Percentiles rank a stretch among this genome's conserved stretches.
Evolutionary conservation across 37 sponge, comb jelly and placozoan genomes (phyloP).

Genomic region (Haliclona indistincta): DNA sequence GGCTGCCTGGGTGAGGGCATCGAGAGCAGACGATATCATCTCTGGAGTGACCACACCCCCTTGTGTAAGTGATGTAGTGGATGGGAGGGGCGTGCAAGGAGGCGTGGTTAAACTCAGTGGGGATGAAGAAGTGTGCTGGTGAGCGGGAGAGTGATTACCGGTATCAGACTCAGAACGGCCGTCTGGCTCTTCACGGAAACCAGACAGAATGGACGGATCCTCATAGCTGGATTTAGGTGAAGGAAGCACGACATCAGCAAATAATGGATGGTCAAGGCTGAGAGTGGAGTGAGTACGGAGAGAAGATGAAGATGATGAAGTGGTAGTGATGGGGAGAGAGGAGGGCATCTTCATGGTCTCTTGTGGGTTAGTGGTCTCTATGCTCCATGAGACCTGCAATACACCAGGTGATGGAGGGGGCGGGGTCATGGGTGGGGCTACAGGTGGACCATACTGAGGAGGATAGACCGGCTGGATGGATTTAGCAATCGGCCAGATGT

Average conservation of each 20-base stretch:
- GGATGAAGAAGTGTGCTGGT: not conserved
- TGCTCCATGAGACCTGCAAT: conserved; percentile 6
- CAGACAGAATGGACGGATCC: not conserved
- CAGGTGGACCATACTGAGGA: not conserved
- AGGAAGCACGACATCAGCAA: not conserved
- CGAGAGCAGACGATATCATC: conserved; percentile 51
- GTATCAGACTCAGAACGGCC: conserved; percentile 50
- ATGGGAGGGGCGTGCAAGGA: conserved; percentile 39
- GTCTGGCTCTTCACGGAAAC: conserved; percentile 44
- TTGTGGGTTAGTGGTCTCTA: not conserved
- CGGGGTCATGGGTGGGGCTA: not conserved
- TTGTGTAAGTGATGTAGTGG: not conserved
- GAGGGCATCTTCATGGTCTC: no score
- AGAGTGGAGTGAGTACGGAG: not conserved
- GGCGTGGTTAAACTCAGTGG: conserved; percentile 23
- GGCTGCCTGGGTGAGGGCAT: conserved; percentile 22
- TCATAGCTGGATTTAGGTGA: no score
- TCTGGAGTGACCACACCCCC: conserved; percentile 31
- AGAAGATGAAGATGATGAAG: not conserved
- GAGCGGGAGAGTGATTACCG: not conserved
- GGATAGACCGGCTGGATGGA: not conserved
- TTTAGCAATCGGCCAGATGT: conserved; percentile 47
- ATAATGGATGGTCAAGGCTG: not conserved
- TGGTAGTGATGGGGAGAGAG: not conserved
- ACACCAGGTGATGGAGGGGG: conserved; percentile 4